Evolutionary conservation across 2,113 vertebrate genomes (phyloP).

Genomic region (Setophaga coronata): DNA sequence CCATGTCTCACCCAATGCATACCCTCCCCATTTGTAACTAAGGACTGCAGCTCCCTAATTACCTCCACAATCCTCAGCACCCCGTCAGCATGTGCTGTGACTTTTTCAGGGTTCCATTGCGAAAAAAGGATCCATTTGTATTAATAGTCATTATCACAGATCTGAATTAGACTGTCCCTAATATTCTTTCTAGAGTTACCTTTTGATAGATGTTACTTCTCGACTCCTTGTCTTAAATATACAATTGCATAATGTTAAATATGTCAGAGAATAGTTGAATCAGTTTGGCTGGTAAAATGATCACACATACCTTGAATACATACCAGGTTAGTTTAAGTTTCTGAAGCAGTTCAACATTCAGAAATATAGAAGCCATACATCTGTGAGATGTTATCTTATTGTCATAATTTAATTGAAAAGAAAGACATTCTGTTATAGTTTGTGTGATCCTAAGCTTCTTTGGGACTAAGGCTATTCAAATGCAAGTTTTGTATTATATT

Average conservation of each 20-base stretch:
- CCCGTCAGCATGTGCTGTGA: neutral
- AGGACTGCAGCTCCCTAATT: neutral
- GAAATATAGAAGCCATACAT: neutral
- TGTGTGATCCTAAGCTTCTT: neutral
- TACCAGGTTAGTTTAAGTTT: neutral
- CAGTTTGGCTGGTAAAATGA: neutral
- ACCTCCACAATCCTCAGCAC: neutral
- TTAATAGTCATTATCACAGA: neutral
- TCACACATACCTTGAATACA: neutral
- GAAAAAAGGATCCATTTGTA: neutral
- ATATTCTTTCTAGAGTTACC: neutral
- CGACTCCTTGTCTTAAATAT: neutral
- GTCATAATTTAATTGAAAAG: neutral
- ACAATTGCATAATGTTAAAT: neutral
- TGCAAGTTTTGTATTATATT: neutral
- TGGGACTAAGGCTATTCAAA: neutral
- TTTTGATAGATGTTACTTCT: neutral
- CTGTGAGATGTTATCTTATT: neutral
- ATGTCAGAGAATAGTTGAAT: neutral
- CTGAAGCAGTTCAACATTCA: neutral
- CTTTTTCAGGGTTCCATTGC: neutral
- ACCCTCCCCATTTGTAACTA: neutral
- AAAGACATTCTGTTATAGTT: neutral
- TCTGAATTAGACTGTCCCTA: neutral
- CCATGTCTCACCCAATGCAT: neutral